Base-by-base conservation (phyloP, 2,113 vertebrate genomes). In the Probosciger aterrimus region DNA sequence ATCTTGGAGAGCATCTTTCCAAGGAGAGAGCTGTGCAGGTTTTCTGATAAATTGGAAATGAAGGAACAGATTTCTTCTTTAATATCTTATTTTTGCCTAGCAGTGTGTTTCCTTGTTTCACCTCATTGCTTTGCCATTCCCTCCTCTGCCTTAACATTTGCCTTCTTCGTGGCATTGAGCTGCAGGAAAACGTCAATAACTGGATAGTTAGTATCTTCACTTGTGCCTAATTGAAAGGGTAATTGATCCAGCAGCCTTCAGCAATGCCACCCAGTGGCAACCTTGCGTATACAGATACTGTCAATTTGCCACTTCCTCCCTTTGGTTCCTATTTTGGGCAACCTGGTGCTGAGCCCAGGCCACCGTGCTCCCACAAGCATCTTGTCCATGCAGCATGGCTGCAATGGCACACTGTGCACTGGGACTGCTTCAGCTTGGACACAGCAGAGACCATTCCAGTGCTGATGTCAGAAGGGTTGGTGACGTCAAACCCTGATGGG, bases 191-290 rank as follows among this genome's bases (percentile, higher is more conserved):
- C 55, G 41, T 43, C 23, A 4, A 17, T 41, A 75, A 49, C 44
- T 33, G 53, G 41, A 14, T 78, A 35, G 47, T 79, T 88, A 3
- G 24, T 78, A 52, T 71, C 86, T 88, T 68, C 55, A 49, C n/a
- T 95, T 50, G 57, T 60, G 41, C 37, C 49, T 49, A 19, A 50
- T 24, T 12, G 62, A 37, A 78, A 79, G 63, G 74, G 35, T 73
- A 62, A 79, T n/a, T 74, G 83, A 70, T 46, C 60, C 71, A 43
- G 37, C 78, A 85, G 82, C 71, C 71, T 95, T 87, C 87, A 88
- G 90, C 81, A 71, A 88, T 96, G 88, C 83, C 90, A 96, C 86
- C 92, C 93, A 84, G 92, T 91, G 95, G 81, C 81, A 94, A 59
- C 25, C 41, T 69, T 18, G 63, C 82, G 18, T 2, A 46, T n/a